Percentiles rank a stretch among this genome's conserved stretches.
These are phyloP conservation scores for Leptoclinus maculatus DNA, from an alignment of 2,797 vertebrate species.

Conservation along the genomic window DNA sequence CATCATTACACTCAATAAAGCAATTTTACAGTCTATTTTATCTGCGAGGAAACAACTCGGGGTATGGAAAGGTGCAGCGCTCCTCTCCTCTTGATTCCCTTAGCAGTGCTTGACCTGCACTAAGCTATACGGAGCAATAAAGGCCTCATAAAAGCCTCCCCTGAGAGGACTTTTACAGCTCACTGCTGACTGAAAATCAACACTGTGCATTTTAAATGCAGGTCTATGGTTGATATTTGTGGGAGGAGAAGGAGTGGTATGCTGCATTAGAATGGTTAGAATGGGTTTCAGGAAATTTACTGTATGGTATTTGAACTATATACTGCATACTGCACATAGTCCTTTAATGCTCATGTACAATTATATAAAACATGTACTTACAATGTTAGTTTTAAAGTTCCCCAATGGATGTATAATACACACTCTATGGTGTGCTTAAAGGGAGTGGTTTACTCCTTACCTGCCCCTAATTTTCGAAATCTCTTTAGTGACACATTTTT, in stretches of 20 bases:
- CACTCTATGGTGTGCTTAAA: background rate
- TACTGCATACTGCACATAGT: background rate
- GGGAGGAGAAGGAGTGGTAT: background rate
- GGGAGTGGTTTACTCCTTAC: background rate
- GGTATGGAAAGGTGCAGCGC: slow-evolving; percentile 61
- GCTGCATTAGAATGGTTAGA: background rate
- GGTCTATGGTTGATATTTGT: slow-evolving; percentile 48
- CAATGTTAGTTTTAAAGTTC: background rate
- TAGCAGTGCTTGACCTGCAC: slow-evolving; percentile 73
- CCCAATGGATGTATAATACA: background rate
- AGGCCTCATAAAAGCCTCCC: slow-evolving; percentile 78
- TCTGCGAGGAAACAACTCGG: slow-evolving; percentile 59
- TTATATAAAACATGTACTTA: background rate
- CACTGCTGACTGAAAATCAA: slow-evolving; percentile 76
- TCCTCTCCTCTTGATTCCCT: slow-evolving; percentile 69
- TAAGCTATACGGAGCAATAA: slow-evolving; percentile 71
- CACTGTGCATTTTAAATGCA: slow-evolving; percentile 79
- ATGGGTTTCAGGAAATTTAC: background rate
- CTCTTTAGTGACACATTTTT: background rate
- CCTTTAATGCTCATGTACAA: background rate
- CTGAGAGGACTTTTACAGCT: slow-evolving; percentile 74
- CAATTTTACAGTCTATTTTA: slow-evolving; percentile 83
- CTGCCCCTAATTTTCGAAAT: background rate
- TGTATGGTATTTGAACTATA: background rate
- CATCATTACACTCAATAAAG: slow-evolving; percentile 84